Evolutionary conservation across 2,113 vertebrate genomes (phyloP).

Genomic region (Alethe castanea): DNA sequence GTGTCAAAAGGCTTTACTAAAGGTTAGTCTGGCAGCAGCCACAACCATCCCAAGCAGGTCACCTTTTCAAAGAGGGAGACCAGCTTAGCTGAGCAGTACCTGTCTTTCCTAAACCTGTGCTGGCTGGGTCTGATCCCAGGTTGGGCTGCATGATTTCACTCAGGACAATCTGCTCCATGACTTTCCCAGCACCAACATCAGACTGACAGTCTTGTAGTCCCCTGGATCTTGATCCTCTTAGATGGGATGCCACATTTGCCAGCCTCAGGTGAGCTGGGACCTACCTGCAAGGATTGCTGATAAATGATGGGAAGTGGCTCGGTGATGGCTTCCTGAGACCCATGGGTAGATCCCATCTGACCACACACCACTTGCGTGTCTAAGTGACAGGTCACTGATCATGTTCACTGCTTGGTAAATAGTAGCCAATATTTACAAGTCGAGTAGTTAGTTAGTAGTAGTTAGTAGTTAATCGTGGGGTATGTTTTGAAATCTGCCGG

Average conservation of each 20-base stretch:
- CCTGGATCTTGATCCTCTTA: not conserved
- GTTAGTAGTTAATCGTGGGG: not conserved
- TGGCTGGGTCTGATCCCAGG: not conserved
- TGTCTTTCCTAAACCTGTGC: not conserved
- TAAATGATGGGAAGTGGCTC: not conserved
- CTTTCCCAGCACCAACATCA: not conserved
- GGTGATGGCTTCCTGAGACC: not conserved
- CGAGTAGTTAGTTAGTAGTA: not conserved
- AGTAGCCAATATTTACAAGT: not conserved
- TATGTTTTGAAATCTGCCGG: not conserved
- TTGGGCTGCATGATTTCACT: rapidly evolving
- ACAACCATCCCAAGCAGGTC: not conserved
- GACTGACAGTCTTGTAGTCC: not conserved
- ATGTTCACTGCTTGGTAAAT: not conserved
- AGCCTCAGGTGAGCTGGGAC: not conserved
- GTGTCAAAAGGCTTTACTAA: not conserved
- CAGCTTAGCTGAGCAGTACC: not conserved
- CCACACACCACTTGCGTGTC: too few relatives aligned
- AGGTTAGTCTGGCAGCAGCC: not conserved
- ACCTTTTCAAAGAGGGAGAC: not conserved
- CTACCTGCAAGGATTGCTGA: not conserved
- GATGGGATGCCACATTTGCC: not conserved
- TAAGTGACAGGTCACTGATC: not conserved
- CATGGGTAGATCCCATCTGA: not conserved
- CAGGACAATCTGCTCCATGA: not conserved